Base-by-base conservation (phyloP, 2,113 vertebrate species). In the Xyliphius kryptos region DNA sequence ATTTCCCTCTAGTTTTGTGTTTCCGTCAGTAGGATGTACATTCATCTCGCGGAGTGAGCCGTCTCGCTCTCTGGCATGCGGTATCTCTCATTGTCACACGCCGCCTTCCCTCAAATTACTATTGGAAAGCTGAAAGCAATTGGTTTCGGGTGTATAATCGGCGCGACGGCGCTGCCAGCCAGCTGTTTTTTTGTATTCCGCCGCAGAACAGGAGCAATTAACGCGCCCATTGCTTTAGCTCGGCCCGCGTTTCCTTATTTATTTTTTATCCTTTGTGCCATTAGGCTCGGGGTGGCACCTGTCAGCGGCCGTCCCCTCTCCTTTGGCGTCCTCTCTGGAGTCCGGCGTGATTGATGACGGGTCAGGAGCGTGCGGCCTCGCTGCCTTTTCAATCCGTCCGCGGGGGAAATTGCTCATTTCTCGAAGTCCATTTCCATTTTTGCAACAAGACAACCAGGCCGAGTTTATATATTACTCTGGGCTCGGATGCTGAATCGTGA, bases 401-500 rank as follows among this genome's bases (percentile, higher is more conserved):
- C 63, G 59, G 84, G 43, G 84, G 87, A 88, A 87, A 88, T 88
- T 85, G 82, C 79, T 87, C 77, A 87, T 88, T 89, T 85, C 82
- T 85, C 79, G 72, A 83, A 82, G 85, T 86, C 82, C 64, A 84
- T 85, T 87, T 85, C 78, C 83, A 85, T 89, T 83, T 81, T 79
- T 76, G 68, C 73, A 50, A 72, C 72, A 73, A 51, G 68, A 69
- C 80, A 78, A 50, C 72, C 67, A 14, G 71, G 68, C 74, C 78
- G 74, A 78, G 77, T 82, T 82, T 84, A 78, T 85, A 78, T 77
- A 83, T 85, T 82, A 81, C 73, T 74, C 57, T 70, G 76, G 74
- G 65, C 73, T 61, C 50, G 60, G 65, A 60, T 55, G 57, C 67
- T 52, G 77, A 79, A 87, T 81, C 79, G 80, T 84, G 81, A 88